A percentile compares a stretch with the other conserved stretches of the same genome.
These are phyloP conservation scores for Drosophila koepferae DNA, from an alignment of 2,888 invertebrate species.

Conservation along the genomic window DNA sequence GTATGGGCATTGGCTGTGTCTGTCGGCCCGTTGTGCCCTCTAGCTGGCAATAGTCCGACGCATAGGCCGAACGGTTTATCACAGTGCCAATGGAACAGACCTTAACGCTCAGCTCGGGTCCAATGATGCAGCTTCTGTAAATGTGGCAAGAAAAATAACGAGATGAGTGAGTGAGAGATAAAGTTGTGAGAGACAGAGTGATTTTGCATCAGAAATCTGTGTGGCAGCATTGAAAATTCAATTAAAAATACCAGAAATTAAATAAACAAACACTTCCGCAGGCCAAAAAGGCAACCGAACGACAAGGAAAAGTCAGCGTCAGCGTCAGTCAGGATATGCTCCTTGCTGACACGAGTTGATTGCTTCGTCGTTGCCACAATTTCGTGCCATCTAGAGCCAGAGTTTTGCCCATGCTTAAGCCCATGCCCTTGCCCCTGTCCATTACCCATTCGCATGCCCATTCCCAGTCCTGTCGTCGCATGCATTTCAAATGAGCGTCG, in stretches of 20 bases:
- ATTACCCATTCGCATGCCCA: constrained; percentile 6
- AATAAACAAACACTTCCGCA: constrained; percentile 75
- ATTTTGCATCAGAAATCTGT: constrained; percentile 47
- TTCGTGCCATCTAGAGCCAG: constrained; percentile 14
- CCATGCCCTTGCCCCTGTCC: background rate
- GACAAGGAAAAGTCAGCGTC: constrained; percentile 20
- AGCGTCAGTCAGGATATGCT: constrained; percentile 60
- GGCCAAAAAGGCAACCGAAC: constrained; percentile 55
- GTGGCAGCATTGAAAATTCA: constrained; percentile 68
- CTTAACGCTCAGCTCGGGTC: constrained; percentile 90
- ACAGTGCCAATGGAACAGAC: constrained; percentile 90
- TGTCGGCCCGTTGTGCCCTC: constrained; percentile 88
- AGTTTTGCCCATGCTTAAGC: background rate
- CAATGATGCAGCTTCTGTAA: constrained; percentile 93
- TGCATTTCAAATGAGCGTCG: constrained; percentile 72
- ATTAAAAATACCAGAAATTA: constrained; percentile 78
- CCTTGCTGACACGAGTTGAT: constrained; percentile 65
- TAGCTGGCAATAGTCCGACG: constrained; percentile 92
- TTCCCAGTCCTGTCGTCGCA: constrained; percentile 52
- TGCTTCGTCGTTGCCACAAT: constrained; percentile 51
- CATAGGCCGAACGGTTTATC: constrained; percentile 89
- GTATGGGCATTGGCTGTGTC: constrained; percentile 89
- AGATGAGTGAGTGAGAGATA: constrained; percentile 4
- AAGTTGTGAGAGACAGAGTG: constrained; percentile 21
- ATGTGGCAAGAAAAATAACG: background rate